Conservation (phyloP, 2,797 vertebrate species). For the Takifugu ocellatus region DNA sequence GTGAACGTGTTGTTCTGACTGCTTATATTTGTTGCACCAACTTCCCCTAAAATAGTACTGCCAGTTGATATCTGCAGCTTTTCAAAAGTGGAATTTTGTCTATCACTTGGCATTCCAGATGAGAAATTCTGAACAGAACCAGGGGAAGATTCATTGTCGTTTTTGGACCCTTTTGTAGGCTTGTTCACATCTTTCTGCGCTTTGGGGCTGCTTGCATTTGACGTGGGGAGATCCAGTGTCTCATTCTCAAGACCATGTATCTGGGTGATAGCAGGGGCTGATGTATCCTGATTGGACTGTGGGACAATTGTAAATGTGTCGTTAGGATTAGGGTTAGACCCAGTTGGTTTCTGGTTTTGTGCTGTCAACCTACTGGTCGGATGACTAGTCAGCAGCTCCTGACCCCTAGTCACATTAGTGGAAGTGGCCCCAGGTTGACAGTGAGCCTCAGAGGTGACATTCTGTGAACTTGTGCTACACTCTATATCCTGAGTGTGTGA, state of each 20-base stretch:
- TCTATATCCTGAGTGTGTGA: slow-evolving; percentile 7
- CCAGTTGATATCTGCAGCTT: slow-evolving; percentile 18
- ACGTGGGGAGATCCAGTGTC: slow-evolving; percentile 29
- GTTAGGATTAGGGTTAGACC: slow-evolving; percentile 18
- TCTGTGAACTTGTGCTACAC: slow-evolving; percentile 18
- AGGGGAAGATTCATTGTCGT: slow-evolving; percentile 1
- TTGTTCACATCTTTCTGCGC: neutral
- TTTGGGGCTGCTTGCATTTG: slow-evolving; percentile 3
- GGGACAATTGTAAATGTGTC: slow-evolving; percentile 17
- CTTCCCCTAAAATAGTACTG: neutral
- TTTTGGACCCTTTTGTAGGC: neutral
- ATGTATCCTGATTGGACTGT: neutral
- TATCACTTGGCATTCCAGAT: neutral
- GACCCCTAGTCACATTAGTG: neutral
- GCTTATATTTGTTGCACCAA: neutral
- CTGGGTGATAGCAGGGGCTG: slow-evolving; percentile 9
- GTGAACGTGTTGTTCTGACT: slow-evolving; percentile 41
- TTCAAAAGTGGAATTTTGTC: slow-evolving; percentile 35
- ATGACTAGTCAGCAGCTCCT: slow-evolving; percentile 8
- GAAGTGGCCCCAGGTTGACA: slow-evolving; percentile 8
- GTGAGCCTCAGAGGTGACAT: slow-evolving; percentile 10
- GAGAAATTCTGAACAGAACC: slow-evolving; percentile 4
- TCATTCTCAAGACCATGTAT: slow-evolving; percentile 16
- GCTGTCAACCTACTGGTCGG: neutral
- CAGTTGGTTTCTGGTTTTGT: slow-evolving; percentile 2